Evolutionary conservation across 2,797 vertebrate species (phyloP), one percentile per base, ranked within the genome.

Genomic region (Loriculus beryllinus): DNA sequence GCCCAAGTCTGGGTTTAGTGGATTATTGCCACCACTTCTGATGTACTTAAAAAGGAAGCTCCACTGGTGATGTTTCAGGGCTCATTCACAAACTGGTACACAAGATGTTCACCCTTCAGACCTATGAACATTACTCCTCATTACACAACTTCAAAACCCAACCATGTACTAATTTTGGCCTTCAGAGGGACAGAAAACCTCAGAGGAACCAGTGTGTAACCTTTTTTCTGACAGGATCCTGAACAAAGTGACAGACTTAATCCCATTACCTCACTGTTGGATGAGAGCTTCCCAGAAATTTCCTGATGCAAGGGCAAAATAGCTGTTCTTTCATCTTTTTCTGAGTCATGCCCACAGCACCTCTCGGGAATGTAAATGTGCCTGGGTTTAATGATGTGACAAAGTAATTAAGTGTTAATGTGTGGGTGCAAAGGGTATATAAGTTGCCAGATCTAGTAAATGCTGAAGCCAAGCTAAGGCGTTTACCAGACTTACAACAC

Each of bases 241-340:
- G 49, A 65, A 70, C 42, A 28, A 81, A 91, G 45, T 29, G 80
- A 83, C 72, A 80, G 43, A 72, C 67, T 76, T 92, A 77, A 86
- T 77, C 86, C 85, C 48, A 70, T 87, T 86, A 70, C 81, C 65
- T 68, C 82, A 83, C 47, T 59, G 80, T 91, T 80, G 5, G 54
- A 87, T 20, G 91, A 94, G 93, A 95, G 57, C 95, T 97, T 96
- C 96, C 89, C 95, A 96, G 92, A 96, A 97, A 95, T 93, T 88
- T 91, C 80, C 82, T 95, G 72, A 95, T 91, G 88, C 86, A 86
- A 92, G 52, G 70, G 45, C 86, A 91, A 94, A 97, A 77, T 22
- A 85, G 35, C 57, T 85, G 79, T 96, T 95, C 97, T 98, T 97
- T 97, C 86, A 97, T 97, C 96, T 96, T 92, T 48, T 95, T 92